Percentiles rank a stretch among this genome's conserved stretches.
phyloP scores from a whole-genome alignment of 2,888 invertebrate genomes.

The Creontiades dilutus region DNA sequence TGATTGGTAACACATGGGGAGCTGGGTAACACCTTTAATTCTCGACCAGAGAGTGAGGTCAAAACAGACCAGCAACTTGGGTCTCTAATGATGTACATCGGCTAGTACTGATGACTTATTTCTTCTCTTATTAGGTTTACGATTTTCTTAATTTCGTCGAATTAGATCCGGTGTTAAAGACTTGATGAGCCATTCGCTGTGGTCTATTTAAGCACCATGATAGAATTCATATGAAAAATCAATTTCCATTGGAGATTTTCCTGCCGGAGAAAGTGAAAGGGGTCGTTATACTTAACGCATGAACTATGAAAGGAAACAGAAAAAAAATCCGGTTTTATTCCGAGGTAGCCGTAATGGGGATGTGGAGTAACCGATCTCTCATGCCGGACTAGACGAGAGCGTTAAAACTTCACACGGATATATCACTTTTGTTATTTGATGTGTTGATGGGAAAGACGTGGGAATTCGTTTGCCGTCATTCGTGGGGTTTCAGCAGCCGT shows the following conservation, averaged over 20 bases:
- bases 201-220: too few relatives aligned
- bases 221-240: too few relatives aligned
- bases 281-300: not conserved
- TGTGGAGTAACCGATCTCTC: conserved; percentile 9
- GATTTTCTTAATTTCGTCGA: too few relatives aligned
- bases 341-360: conserved; percentile 18
- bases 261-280: conserved; percentile 6
- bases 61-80: too few relatives aligned
- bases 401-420: conserved; percentile 33
- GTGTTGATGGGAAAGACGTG: conserved; percentile 22
- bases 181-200: too few relatives aligned
- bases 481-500: not conserved
- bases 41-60: too few relatives aligned
- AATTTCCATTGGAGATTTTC: not conserved
- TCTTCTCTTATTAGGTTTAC: too few relatives aligned
- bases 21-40: too few relatives aligned
- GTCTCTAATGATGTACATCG: too few relatives aligned
- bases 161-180: too few relatives aligned
- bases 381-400: not conserved
- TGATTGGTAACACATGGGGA: too few relatives aligned
- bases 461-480: conserved; percentile 3
- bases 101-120: too few relatives aligned
- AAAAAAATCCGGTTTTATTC: conserved; percentile 11
- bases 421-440: conserved; percentile 9
- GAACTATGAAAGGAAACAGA: conserved; percentile 7